Base-by-base conservation (phyloP, 2,113 vertebrate genomes). In the Solenodon paradoxus region DNA sequence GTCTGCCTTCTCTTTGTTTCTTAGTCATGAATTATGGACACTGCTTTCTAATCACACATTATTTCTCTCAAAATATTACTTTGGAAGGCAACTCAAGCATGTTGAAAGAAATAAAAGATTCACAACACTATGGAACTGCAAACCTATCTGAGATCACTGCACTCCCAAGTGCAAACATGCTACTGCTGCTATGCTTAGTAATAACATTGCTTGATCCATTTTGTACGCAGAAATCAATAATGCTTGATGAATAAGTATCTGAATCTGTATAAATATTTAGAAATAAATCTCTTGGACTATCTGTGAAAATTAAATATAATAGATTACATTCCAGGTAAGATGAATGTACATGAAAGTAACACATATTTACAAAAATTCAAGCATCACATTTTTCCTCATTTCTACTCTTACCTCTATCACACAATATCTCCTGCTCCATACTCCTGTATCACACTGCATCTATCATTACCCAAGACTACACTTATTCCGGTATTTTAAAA, bases 401-500 rank as follows among this genome's bases (percentile, higher is more conserved):
- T n/a, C 3, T 19, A 32, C 47, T 57, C 32, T 55, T 2, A n/a
- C 0, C 26, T 8, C 15, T 47, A 9, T 4, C 1, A 8, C 1
- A 24, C 1, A 30, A 38, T 35, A 32, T 1, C 10, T 12, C 17
- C 7, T 1, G 0, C 5, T 8, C 7, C 3, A 1, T 4, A 8
- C 9, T 6, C 2, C 24, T 1, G 16, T 19, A 9, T 32, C 2
- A 4, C 53, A 1, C 0, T n/a, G 19, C 84, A 45, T n/a, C 19
- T 53, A 1, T 15, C 19, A 38, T 2, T 16, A 42, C 9, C 7
- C 7, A 38, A 5, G 30, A 24, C 10, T 3, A 80, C 17, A 32
- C 16, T 22, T 19, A 74, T 26, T 53, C n/a, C 53, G 9, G 16
- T 12, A 69, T 57, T 12, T 35, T 38, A 47, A 66, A 17, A 9